These are phyloP conservation scores for Micromys minutus DNA, from an alignment of 2,113 vertebrate species.

Conservation along the genomic window DNA sequence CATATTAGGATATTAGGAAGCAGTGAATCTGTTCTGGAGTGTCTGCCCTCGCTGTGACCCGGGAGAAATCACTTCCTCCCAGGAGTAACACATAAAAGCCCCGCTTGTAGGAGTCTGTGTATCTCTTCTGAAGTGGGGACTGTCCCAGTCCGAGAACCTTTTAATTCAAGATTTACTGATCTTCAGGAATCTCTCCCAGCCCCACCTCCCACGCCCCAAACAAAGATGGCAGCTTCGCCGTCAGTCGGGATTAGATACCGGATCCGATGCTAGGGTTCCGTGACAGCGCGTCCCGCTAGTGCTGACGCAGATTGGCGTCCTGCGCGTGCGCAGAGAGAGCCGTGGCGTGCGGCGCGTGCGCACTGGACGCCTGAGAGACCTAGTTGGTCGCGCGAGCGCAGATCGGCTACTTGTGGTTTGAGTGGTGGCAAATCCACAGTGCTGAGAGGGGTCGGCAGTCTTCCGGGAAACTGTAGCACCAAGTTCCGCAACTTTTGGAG, in stretches of 20 bases:
- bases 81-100: neutral
- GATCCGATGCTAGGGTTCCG: fast-evolving
- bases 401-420: fast-evolving
- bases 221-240: neutral
- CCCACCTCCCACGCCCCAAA: neutral
- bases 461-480: neutral
- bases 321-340: constrained; percentile 66
- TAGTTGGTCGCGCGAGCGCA: fast-evolving
- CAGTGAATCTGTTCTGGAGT: neutral
- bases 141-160: neutral
- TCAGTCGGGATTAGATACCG: neutral
- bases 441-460: neutral
- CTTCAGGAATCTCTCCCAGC: neutral
- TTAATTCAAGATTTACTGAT: neutral
- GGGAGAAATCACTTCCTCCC: neutral
- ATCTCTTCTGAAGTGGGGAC: neutral
- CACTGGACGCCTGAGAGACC: neutral
- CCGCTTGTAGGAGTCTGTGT: neutral
- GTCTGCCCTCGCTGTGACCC: neutral
- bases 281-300: neutral
- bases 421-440: no score
- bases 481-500: neutral
- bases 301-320: constrained; percentile 69
- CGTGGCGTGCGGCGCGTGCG: constrained; percentile 42
- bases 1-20: neutral